phyloP scores from a whole-genome alignment of 2,888 invertebrate species.

The Conus canariensis region DNA sequence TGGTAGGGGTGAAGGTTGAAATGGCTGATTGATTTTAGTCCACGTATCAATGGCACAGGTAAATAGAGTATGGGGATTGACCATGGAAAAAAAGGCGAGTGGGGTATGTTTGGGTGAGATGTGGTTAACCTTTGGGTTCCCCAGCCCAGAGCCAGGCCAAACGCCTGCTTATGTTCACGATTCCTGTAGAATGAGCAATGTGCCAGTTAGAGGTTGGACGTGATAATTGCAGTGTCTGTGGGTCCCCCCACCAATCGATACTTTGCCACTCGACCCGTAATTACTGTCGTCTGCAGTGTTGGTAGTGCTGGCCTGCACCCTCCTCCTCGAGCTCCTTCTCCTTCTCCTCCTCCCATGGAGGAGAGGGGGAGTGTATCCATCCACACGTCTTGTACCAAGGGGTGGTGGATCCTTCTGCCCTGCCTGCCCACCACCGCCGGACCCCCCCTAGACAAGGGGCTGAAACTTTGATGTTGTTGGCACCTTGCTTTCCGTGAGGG shows the following conservation, averaged over 20 bases:
- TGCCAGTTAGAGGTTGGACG: slow-evolving; percentile 5
- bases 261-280: slow-evolving; percentile 25
- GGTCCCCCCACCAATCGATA: slow-evolving; percentile 1
- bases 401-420: neutral
- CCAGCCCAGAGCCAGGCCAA: neutral
- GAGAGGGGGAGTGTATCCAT: neutral
- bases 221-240: slow-evolving; percentile 29
- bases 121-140: too few species aligned
- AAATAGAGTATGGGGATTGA: too few species aligned
- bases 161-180: neutral
- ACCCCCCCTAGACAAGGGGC: neutral
- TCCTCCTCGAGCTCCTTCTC: neutral
- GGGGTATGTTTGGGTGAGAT: neutral
- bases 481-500: neutral
- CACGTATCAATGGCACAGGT: too few species aligned
- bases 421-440: neutral
- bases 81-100: neutral
- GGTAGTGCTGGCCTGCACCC: neutral
- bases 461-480: slow-evolving; percentile 2
- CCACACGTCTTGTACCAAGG: neutral
- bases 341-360: neutral
- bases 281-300: slow-evolving; percentile 32
- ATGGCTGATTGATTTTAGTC: too few species aligned
- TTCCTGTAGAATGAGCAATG: neutral
- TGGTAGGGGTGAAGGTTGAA: neutral